Evolutionary conservation across 2,113 vertebrate genomes (phyloP), one percentile per base, ranked within the genome.

Genomic region (Struthio camelus): DNA sequence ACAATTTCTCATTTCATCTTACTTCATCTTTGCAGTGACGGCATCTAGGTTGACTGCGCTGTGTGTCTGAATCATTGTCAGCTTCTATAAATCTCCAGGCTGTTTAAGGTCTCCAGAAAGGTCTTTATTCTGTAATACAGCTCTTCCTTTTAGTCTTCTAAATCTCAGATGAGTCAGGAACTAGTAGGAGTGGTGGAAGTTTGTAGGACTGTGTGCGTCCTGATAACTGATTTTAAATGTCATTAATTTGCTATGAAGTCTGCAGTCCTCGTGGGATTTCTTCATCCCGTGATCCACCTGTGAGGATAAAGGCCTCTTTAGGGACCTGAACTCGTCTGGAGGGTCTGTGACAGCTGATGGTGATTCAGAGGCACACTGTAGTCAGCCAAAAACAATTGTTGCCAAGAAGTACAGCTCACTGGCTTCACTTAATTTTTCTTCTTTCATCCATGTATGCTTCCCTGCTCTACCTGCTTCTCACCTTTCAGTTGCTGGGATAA

Each of bases 11-110:
- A 5, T 75, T 59, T 80, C 54, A 4, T 28, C 83, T 44, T 88
- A 22, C 80, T 95, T 92, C 64, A 15, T 77, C 80, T 58, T 42
- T 22, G 72, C 10, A 2, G 25, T 93, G 90, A 86, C 4, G 0
- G 32, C 77, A 92, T 89, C 65, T 81, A 10, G 48, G 86, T 48
- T 92, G 90, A 23, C 85, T 90, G 56, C 69, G 89, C 61, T 16
- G 87, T 0, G 19, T 69, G 85, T 88, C 94, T 96, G 96, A 96
- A 67, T 96, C 88, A 93, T 54, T 90, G 86, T 84, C 90, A 93
- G 88, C 96, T 96, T 89, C 91, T 81, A 5, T 92, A 93, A 95
- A 96, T 95, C 90, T 77, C 1, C 25, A 59, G 72, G 72, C 67
- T 94, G 44, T 93, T 67, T 80, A 64, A 94, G 76, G 77, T 84